These are phyloP conservation scores for Gavialis gangeticus DNA, from an alignment of 2,113 vertebrate genomes.

Conservation along the genomic window DNA sequence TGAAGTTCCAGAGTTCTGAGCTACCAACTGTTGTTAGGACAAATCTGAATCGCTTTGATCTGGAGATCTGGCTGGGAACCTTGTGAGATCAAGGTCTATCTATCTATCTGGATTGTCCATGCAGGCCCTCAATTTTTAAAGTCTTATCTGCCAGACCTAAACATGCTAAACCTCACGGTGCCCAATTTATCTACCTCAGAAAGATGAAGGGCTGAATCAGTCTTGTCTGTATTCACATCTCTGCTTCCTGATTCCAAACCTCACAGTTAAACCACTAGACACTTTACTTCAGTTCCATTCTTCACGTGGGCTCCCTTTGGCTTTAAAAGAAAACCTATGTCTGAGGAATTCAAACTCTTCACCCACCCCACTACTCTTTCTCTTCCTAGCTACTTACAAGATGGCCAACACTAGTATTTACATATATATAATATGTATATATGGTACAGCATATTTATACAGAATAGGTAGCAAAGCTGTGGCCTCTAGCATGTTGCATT, in stretches of 20 bases:
- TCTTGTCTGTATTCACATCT: background rate
- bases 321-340: background rate
- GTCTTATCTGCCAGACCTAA: constrained; percentile 50
- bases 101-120: constrained; percentile 26
- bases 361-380: background rate
- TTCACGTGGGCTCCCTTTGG: background rate
- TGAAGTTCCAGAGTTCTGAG: background rate
- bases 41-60: background rate
- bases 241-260: constrained; percentile 9
- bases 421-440: background rate
- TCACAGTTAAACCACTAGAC: background rate
- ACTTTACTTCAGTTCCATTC: background rate
- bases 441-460: background rate
- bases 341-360: background rate
- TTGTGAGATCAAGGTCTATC: background rate
- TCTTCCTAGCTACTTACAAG: background rate
- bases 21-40: background rate
- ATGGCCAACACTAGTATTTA: background rate
- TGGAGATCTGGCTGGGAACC: background rate
- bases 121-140: background rate
- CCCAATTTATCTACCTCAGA: constrained; percentile 38
- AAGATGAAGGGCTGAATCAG: constrained; percentile 28
- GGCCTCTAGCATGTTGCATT: too few species aligned
- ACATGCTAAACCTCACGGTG: constrained; percentile 22
- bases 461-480: background rate